Evolutionary conservation across 2,797 vertebrate species (phyloP).

Genomic region (Semotilus atromaculatus): DNA sequence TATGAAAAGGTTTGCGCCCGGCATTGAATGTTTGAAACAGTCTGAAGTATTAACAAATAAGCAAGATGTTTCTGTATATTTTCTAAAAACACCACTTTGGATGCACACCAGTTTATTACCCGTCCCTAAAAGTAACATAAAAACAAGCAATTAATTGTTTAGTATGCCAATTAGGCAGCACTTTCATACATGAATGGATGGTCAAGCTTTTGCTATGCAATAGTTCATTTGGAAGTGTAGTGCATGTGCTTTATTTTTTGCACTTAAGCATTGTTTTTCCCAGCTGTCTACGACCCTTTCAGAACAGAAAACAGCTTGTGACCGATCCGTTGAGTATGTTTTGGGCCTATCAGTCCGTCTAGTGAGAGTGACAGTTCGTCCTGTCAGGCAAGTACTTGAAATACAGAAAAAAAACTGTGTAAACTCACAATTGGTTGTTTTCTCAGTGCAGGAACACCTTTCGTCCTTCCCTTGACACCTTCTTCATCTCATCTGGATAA

Average conservation of each 20-base stretch:
- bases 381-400: background rate
- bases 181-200: background rate
- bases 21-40: background rate
- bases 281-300: background rate
- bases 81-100: background rate
- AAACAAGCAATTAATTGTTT: background rate
- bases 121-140: background rate
- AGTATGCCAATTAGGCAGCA: background rate
- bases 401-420: background rate
- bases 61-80: background rate
- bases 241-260: background rate
- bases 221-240: background rate
- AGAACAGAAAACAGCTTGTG: background rate
- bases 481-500: constrained; percentile 33
- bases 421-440: constrained; percentile 16
- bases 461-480: constrained; percentile 28
- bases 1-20: background rate
- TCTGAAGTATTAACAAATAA: background rate
- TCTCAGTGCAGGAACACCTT: constrained; percentile 15
- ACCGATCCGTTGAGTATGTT: background rate
- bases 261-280: background rate
- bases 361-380: background rate
- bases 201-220: background rate
- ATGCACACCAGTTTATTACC: background rate
- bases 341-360: background rate